A percentile compares a stretch with the other conserved stretches of the same genome.
Conservation (phyloP, 2,888 invertebrate species). For the Meghimatium bilineatum region DNA sequence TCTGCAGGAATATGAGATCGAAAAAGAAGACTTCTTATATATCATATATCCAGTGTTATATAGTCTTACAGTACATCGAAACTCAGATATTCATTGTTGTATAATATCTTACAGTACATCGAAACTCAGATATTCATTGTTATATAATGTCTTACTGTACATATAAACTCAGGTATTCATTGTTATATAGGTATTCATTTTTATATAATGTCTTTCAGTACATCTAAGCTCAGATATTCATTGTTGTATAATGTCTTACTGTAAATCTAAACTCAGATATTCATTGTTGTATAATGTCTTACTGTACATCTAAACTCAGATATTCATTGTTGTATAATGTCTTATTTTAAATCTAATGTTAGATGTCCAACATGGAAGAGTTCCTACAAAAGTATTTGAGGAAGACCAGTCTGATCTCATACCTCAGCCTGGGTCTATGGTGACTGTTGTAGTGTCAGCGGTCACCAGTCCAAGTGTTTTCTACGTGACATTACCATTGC, state of each 20-base stretch:
- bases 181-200: too few relatives aligned
- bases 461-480: slow-evolving; percentile 71
- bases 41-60: too few relatives aligned
- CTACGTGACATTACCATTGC: slow-evolving; percentile 73
- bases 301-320: background rate
- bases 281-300: background rate
- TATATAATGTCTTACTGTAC: too few relatives aligned
- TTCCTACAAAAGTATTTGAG: slow-evolving; percentile 58
- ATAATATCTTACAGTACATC: too few relatives aligned
- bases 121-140: too few relatives aligned
- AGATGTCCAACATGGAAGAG: slow-evolving; percentile 25
- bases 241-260: too few relatives aligned
- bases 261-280: background rate
- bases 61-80: background rate
- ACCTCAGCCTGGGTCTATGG: slow-evolving; percentile 65
- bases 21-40: too few relatives aligned
- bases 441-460: slow-evolving; percentile 70
- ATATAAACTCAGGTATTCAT: too few relatives aligned
- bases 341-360: background rate
- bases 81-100: too few relatives aligned
- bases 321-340: background rate
- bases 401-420: slow-evolving; percentile 60
- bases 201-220: too few relatives aligned
- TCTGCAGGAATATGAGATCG: too few relatives aligned
- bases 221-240: too few relatives aligned